A percentile compares a stretch with the other conserved stretches of the same genome.
Conservation (phyloP, 2,888 invertebrate genomes). For the Acronicta leporina region DNA sequence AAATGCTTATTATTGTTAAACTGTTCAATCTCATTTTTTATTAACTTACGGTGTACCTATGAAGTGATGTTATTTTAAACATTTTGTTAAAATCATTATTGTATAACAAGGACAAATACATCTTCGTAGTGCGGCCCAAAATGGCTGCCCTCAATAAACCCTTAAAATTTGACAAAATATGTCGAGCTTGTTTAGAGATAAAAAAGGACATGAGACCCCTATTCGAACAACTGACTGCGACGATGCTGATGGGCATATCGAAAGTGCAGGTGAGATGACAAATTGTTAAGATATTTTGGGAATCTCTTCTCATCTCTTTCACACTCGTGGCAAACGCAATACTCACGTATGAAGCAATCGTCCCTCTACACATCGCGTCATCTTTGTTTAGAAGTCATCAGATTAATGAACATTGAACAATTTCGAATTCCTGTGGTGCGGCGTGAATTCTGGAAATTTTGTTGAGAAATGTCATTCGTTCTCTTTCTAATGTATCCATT, state of each 20-base stretch:
- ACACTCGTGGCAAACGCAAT: conserved; percentile 61
- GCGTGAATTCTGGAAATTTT: conserved; percentile 75
- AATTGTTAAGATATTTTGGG: conserved; percentile 78
- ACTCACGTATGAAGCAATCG: conserved; percentile 67
- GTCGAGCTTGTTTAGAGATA: conserved; percentile 90
- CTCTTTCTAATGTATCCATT: conserved; percentile 70
- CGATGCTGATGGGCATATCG: conserved; percentile 91
- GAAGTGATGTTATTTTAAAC: conserved; percentile 23
- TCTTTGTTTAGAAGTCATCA: conserved; percentile 85
- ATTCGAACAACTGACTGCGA: conserved; percentile 90
- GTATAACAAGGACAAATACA: conserved; percentile 80
- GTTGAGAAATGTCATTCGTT: conserved; percentile 81
- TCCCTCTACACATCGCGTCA: conserved; percentile 79
- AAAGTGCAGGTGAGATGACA: conserved; percentile 88
- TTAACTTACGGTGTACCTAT: conserved; percentile 14
- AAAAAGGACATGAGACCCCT: conserved; percentile 91
- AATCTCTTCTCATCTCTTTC: conserved; percentile 81
- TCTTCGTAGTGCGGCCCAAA: conserved; percentile 78
- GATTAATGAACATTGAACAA: conserved; percentile 68
- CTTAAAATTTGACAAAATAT: conserved; percentile 89
- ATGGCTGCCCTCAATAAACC: conserved; percentile 81
- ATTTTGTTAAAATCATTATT: conserved; percentile 51
- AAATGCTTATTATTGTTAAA: conserved; percentile 16
- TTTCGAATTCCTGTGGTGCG: conserved; percentile 72
- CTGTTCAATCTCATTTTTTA: conserved; percentile 14